Conservation (phyloP, 92 coral and sea anemone species). For the Porites evermanni region DNA sequence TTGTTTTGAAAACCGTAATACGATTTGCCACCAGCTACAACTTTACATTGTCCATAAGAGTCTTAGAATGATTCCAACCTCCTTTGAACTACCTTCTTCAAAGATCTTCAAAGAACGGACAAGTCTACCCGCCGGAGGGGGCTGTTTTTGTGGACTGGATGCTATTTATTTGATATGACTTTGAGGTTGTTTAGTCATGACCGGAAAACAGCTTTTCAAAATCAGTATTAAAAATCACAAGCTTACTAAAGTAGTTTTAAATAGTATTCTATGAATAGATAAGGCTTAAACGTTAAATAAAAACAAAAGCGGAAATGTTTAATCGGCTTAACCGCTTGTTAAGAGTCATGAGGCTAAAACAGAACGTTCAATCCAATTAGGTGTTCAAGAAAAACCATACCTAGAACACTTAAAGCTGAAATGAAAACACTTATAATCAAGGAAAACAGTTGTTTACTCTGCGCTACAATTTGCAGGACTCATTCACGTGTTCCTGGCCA, state of each 20-base stretch:
- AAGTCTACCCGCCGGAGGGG: too few species aligned
- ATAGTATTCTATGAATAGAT: neutral
- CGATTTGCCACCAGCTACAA: too few species aligned
- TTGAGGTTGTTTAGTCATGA: too few species aligned
- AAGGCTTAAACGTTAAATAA: neutral
- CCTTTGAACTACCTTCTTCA: too few species aligned
- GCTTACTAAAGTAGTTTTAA: neutral
- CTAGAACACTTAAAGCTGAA: neutral
- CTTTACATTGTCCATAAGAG: too few species aligned
- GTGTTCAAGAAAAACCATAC: neutral
- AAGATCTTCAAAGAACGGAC: too few species aligned
- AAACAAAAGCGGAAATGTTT: neutral
- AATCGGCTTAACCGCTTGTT: conserved; percentile 6
- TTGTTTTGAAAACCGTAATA: too few species aligned
- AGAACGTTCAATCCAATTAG: neutral
- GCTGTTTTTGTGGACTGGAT: too few species aligned
- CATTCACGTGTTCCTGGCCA: neutral
- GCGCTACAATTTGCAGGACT: neutral
- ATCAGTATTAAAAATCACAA: too few species aligned
- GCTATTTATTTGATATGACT: too few species aligned
- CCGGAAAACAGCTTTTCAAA: too few species aligned
- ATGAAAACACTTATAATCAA: neutral
- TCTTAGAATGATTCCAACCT: too few species aligned
- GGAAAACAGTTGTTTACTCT: neutral
- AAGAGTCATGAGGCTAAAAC: neutral